phyloP scores from a whole-genome alignment of 30 jellyfish, hydroid and myxozoan genomes.

The Catostylus mosaicus region DNA sequence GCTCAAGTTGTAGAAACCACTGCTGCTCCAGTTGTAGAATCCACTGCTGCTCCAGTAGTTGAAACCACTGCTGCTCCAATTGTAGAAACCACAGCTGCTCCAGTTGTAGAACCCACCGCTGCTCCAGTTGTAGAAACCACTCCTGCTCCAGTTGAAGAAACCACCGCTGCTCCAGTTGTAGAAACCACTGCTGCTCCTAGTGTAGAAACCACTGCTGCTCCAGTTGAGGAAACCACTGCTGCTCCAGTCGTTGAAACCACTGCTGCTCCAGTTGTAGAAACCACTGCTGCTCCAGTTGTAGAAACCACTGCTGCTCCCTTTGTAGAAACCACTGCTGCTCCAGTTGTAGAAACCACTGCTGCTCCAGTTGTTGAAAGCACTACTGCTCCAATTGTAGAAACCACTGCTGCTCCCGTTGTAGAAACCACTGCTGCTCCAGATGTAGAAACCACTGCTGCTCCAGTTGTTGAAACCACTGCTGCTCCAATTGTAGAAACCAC shows the following conservation, averaged over 20 bases:
- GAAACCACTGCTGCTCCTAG: constrained; percentile 52
- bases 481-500: constrained; percentile 25
- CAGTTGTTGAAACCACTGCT: constrained; percentile 21
- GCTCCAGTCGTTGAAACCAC: not conserved
- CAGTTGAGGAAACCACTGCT: constrained; percentile 22
- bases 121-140: constrained; percentile 48
- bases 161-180: constrained; percentile 42
- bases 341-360: constrained; percentile 13
- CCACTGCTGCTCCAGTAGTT: constrained; percentile 27
- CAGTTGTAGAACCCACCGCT: constrained; percentile 27
- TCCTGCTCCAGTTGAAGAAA: constrained; percentile 23
- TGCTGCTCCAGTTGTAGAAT: constrained; percentile 20
- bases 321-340: constrained; percentile 15
- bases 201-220: constrained; percentile 41
- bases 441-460: constrained; percentile 14
- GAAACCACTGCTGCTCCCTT: constrained; percentile 32
- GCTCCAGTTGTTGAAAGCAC: constrained; percentile 15
- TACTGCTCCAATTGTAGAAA: constrained; percentile 20
- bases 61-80: constrained; percentile 43
- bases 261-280: constrained; percentile 24
- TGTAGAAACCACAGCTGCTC: constrained; percentile 20
- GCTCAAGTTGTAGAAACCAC: constrained; percentile 29
- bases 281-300: constrained; percentile 39
- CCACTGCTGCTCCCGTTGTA: constrained; percentile 43
- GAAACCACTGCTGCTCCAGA: constrained; percentile 44